Evolutionary conservation across 2,797 vertebrate genomes (phyloP).

Genomic region (Gobio occitaniae): DNA sequence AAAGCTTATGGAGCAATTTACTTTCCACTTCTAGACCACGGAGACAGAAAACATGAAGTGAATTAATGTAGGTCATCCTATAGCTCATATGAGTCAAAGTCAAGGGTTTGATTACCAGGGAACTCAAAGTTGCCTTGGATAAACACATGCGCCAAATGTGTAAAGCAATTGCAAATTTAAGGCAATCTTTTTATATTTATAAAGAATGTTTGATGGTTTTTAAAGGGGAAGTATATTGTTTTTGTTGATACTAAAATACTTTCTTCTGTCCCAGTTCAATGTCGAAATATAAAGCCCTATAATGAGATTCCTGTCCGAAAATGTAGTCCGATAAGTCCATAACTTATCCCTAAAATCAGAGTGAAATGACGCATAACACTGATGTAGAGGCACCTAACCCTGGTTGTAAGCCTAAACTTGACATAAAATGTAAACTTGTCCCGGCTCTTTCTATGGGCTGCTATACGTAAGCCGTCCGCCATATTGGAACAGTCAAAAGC

Average conservation of each 20-base stretch:
- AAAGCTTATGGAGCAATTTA: conserved; percentile 81
- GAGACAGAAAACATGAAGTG: conserved; percentile 1
- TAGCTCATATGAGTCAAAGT: neutral
- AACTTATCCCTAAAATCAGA: no score
- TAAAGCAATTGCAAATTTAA: neutral
- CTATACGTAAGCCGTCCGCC: no score
- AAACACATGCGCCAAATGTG: no score
- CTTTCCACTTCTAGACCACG: conserved; percentile 77
- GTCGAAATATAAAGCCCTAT: neutral
- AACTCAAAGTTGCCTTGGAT: no score
- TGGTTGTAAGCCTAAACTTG: no score
- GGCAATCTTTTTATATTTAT: neutral
- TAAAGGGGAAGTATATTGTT: neutral
- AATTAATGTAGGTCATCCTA: neutral
- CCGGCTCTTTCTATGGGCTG: no score
- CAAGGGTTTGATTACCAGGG: no score
- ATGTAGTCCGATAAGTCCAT: neutral
- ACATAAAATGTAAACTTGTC: no score
- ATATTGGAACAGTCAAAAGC: no score
- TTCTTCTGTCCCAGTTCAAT: neutral
- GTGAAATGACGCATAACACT: neutral
- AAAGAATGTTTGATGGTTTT: neutral
- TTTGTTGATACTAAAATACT: neutral
- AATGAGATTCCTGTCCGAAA: neutral
- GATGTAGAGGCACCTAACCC: no score